A percentile compares a stretch with the other conserved stretches of the same genome.
These are phyloP conservation scores for Stomorhina lunata DNA, from an alignment of 2,888 invertebrate species.

Conservation along the genomic window DNA sequence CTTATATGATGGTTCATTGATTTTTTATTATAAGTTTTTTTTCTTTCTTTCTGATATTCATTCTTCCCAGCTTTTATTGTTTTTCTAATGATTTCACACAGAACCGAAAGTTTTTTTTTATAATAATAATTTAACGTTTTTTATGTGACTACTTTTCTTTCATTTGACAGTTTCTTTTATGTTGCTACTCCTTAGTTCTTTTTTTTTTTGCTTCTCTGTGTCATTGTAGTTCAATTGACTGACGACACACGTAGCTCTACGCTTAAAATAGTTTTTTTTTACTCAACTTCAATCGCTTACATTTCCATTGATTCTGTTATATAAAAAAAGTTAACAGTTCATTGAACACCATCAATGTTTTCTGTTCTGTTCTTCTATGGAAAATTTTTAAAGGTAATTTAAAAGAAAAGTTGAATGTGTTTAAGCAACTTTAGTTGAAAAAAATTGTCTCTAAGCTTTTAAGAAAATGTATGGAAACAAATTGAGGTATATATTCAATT, in stretches of 20 bases:
- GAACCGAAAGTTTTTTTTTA: slow-evolving; percentile 18
- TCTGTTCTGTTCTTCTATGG: slow-evolving; percentile 7
- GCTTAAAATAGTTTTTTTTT: slow-evolving; percentile 24
- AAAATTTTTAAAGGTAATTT: neutral
- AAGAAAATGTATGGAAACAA: too few relatives aligned
- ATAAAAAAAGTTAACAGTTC: slow-evolving; percentile 49
- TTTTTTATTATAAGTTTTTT: slow-evolving; percentile 36
- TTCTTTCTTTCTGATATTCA: too few relatives aligned
- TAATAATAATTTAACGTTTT: slow-evolving; percentile 44
- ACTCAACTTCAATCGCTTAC: neutral
- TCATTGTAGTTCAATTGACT: slow-evolving; percentile 52
- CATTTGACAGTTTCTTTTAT: neutral
- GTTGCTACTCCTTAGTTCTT: neutral
- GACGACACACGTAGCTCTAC: slow-evolving; percentile 28
- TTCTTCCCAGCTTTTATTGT: slow-evolving; percentile 22
- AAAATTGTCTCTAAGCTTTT: too few relatives aligned
- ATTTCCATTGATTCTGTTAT: neutral
- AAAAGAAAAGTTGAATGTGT: slow-evolving; percentile 1
- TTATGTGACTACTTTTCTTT: slow-evolving; percentile 51
- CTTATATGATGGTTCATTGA: slow-evolving; percentile 45
- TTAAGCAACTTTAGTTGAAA: too few relatives aligned
- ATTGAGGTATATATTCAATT: too few relatives aligned
- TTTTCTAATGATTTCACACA: slow-evolving; percentile 48
- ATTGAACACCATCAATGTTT: slow-evolving; percentile 32
- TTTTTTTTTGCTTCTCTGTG: slow-evolving; percentile 9